Percentiles rank a stretch among this genome's conserved stretches.
phyloP scores from a whole-genome alignment of 2,113 vertebrate genomes.

The Jaculus jaculus region DNA sequence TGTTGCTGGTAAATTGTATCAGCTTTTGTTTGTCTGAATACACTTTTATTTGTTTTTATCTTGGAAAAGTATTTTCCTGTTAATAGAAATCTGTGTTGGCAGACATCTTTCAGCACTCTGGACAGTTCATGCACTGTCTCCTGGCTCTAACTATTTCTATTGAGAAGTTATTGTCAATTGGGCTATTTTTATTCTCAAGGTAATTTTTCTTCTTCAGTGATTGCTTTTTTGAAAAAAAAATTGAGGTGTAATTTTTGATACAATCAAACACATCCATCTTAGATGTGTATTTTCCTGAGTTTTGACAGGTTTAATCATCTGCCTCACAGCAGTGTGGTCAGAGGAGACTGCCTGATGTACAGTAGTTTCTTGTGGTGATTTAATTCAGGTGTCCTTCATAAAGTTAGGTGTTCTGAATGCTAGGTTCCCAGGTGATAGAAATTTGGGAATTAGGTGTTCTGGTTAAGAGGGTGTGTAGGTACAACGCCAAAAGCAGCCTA shows the following conservation, averaged over 20 bases:
- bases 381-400: no score
- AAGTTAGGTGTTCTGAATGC: no score
- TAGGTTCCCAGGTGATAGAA: no score
- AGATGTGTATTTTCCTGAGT: not conserved
- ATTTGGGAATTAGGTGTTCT: no score
- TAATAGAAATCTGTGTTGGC: conserved; percentile 7
- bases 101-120: not conserved
- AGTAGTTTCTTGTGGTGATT: no score
- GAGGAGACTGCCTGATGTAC: not conserved
- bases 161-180: conserved; percentile 17
- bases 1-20: not conserved
- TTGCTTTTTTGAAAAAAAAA: conserved; percentile 39
- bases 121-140: conserved; percentile 33
- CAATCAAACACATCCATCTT: not conserved
- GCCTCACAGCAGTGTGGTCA: not conserved
- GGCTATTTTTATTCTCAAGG: conserved; percentile 44
- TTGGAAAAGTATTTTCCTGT: not conserved
- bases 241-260: conserved; percentile 25
- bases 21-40: not conserved
- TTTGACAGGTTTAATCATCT: conserved; percentile 1
- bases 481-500: no score
- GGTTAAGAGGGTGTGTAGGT: no score
- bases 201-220: conserved; percentile 25
- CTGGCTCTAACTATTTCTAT: conserved; percentile 22
- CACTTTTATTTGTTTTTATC: not conserved